Percentiles rank a stretch among this genome's conserved stretches.
These are phyloP conservation scores for Abscondita cerata DNA, from an alignment of 2,888 invertebrate species.

Conservation along the genomic window DNA sequence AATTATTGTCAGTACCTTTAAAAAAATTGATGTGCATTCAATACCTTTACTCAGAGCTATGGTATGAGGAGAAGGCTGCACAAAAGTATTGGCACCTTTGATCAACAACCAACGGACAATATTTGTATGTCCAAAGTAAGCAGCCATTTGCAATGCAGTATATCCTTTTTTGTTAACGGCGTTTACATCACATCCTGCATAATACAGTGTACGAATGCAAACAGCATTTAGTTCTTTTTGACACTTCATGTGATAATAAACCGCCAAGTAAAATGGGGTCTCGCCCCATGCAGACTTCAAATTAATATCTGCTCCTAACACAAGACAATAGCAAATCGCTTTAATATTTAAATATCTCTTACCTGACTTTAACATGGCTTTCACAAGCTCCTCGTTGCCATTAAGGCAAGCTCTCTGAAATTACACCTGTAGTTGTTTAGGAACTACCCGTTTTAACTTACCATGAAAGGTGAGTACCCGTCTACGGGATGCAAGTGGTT, in stretches of 20 bases:
- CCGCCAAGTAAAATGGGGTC: conserved; percentile 50
- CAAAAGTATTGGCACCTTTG: conserved; percentile 43
- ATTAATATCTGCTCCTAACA: conserved; percentile 46
- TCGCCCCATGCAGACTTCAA: conserved; percentile 46
- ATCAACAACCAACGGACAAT: conserved; percentile 48
- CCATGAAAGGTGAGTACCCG: conserved; percentile 40
- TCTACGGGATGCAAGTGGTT: conserved; percentile 24
- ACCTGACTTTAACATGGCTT: conserved; percentile 17
- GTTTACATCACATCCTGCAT: conserved; percentile 52
- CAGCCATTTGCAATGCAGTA: conserved; percentile 51
- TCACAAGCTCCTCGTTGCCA: conserved; percentile 49
- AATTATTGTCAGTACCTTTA: background rate
- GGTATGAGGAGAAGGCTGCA: conserved; percentile 44
- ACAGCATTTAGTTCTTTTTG: conserved; percentile 46
- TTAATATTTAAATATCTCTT: background rate
- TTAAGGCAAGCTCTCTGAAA: conserved; percentile 48
- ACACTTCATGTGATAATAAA: conserved; percentile 46
- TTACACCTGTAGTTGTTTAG: background rate
- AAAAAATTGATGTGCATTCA: background rate
- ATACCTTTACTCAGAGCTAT: conserved; percentile 40
- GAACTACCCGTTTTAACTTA: conserved; percentile 11
- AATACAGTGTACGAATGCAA: conserved; percentile 49
- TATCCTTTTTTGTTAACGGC: conserved; percentile 46
- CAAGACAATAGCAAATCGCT: background rate
- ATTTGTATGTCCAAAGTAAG: conserved; percentile 49